Evolutionary conservation across 2,888 invertebrate species (phyloP), one percentile per base, ranked within the genome.

Genomic region (Phoenoteleia sp.): DNA sequence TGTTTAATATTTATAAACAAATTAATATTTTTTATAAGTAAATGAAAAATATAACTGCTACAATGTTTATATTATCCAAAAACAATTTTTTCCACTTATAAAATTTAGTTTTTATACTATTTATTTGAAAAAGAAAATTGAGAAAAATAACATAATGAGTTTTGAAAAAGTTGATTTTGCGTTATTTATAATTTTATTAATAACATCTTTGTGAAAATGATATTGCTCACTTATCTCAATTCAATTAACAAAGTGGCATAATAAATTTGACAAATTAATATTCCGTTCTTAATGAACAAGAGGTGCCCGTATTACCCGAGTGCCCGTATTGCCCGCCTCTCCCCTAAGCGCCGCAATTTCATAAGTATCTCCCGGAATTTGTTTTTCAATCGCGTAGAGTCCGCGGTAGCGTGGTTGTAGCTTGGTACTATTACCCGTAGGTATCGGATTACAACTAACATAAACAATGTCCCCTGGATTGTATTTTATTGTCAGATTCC

Each of bases 391-490:
- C 6, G 56, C 64, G n/a, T 69, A 80, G 3, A 71, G 64, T 27
- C 79, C 79, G 0, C 79, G 25, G 42, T 80, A 80, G 3, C 58
- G 67, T 6, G 62, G 52, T 36, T 72, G 66, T 5, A 80, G 21
- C 15, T 80, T 80, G 0, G 71, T 71, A 21, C 66, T 80, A 25
- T 66, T 72, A 9, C 80, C 72, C 1, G 80, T 80, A 0, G 56
- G 15, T 9, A 15, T 47, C 6, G 72, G 64, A 21, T 80, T 80
- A 9, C 52, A 4, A 9, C 58, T 64, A 0, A 72, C 36, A 25
- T 64, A 72, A 0, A 80, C 80, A 6, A 80, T 80, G 23, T 72
- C 72, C 17, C 71, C 62, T 13, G 25, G 7, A 11, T 21, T 17
- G 19, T 27, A 60, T 15, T 13, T 19, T n/a, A n/a, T n/a, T n/a